Evolutionary conservation across 1,140 invertebrate genomes (phyloP).

Genomic region (Ridgeia piscesae): DNA sequence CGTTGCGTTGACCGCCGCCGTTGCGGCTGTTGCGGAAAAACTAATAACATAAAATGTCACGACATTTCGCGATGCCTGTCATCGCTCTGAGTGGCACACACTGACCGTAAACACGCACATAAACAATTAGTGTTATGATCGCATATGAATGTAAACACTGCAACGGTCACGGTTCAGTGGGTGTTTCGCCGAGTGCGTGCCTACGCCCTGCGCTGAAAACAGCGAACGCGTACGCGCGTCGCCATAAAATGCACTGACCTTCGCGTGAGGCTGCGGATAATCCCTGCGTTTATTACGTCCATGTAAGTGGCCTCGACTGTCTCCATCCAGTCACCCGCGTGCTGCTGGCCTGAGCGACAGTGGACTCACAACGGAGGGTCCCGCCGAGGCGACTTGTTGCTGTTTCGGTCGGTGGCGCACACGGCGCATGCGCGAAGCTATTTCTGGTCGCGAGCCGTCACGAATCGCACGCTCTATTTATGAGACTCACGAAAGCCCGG

Average conservation of each 20-base stretch:
- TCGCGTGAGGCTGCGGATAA: neutral
- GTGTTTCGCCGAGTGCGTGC: neutral
- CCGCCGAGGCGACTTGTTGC: neutral
- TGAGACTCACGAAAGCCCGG: neutral
- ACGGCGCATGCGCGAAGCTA: neutral
- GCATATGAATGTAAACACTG: neutral
- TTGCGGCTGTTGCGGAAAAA: no score
- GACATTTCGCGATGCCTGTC: no score
- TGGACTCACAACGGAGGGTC: neutral
- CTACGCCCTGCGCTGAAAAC: neutral
- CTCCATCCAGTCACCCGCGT: neutral
- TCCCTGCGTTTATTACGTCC: neutral
- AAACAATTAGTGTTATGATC: neutral
- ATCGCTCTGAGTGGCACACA: no score
- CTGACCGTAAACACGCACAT: neutral
- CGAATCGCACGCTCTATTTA: slow-evolving; percentile 4
- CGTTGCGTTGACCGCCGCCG: no score
- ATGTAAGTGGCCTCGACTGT: neutral
- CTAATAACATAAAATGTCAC: no score
- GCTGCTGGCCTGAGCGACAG: neutral
- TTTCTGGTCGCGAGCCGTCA: neutral
- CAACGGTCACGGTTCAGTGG: neutral
- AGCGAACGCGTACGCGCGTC: no score
- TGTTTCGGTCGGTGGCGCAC: neutral
- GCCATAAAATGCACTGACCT: neutral